A percentile compares a stretch with the other conserved stretches of the same genome.
Conservation (phyloP, 2,888 invertebrate species). For the Thumatha senex region DNA sequence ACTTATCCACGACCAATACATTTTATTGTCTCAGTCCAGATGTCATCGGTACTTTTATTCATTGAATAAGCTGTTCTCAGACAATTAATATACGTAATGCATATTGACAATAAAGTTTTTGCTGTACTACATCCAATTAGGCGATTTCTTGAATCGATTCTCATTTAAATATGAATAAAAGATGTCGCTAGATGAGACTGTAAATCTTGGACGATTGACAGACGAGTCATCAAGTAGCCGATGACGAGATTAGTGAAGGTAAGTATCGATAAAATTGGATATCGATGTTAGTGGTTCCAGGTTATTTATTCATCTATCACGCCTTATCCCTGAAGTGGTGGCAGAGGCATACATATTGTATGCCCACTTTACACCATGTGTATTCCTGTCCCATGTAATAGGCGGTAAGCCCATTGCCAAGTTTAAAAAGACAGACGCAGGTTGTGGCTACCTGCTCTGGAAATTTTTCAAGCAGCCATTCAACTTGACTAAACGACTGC, state of each 20-base stretch:
- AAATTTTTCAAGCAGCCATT: too few relatives aligned
- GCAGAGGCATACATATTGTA: too few relatives aligned
- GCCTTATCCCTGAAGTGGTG: too few relatives aligned
- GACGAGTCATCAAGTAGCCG: slow-evolving; percentile 34
- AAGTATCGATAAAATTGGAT: slow-evolving; percentile 11
- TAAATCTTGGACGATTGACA: slow-evolving; percentile 57
- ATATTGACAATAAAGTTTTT: slow-evolving; percentile 43
- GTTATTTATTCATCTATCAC: too few relatives aligned
- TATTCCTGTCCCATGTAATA: too few relatives aligned
- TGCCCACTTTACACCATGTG: too few relatives aligned
- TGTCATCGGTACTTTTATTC: slow-evolving; percentile 23
- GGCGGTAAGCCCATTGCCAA: too few relatives aligned
- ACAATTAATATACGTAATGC: slow-evolving; percentile 42
- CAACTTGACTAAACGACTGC: too few relatives aligned
- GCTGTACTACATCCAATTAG: slow-evolving; percentile 48
- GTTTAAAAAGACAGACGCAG: too few relatives aligned
- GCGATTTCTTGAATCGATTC: slow-evolving; percentile 38
- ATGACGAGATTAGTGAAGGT: slow-evolving; percentile 1
- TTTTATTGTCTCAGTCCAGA: slow-evolving; percentile 28
- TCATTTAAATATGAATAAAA: slow-evolving; percentile 65
- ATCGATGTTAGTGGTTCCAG: slow-evolving; percentile 18
- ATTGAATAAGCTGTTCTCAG: slow-evolving; percentile 14
- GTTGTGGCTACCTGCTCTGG: too few relatives aligned
- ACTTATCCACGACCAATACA: slow-evolving; percentile 24
- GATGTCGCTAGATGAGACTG: slow-evolving; percentile 53